phyloP scores from a whole-genome alignment of 2,888 invertebrate genomes.

The Temnothorax ravouxi region DNA sequence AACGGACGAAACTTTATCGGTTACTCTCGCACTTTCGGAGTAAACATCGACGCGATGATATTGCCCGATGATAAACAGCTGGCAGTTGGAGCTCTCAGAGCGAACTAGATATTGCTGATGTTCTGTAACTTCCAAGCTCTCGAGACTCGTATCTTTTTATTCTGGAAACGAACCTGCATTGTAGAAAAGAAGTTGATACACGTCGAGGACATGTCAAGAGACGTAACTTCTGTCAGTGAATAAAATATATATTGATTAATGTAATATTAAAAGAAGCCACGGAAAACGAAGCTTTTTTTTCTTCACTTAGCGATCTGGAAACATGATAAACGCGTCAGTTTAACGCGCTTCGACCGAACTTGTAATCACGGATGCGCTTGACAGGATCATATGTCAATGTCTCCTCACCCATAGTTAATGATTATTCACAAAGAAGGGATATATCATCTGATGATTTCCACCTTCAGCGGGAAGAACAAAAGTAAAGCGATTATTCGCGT shows the following conservation, averaged over 20 bases:
- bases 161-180: conserved; percentile 32
- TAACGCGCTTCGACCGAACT: conserved; percentile 57
- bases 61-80: conserved; percentile 69
- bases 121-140: conserved; percentile 32
- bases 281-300: neutral
- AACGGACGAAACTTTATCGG: conserved; percentile 74
- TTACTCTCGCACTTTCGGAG: conserved; percentile 64
- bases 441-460: conserved; percentile 51
- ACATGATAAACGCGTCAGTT: conserved; percentile 57
- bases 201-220: neutral
- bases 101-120: conserved; percentile 46
- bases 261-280: conserved; percentile 13
- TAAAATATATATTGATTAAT: conserved; percentile 14
- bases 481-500: neutral
- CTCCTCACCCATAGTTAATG: conserved; percentile 67
- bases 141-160: conserved; percentile 30
- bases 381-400: conserved; percentile 66
- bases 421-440: conserved; percentile 73
- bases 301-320: conserved; percentile 12
- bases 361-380: conserved; percentile 41
- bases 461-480: conserved; percentile 13
- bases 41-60: conserved; percentile 70
- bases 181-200: conserved; percentile 8
- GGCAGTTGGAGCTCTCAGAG: conserved; percentile 46
- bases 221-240: neutral